Conservation (phyloP, 2,113 vertebrate species). For the Strix uralensis region DNA sequence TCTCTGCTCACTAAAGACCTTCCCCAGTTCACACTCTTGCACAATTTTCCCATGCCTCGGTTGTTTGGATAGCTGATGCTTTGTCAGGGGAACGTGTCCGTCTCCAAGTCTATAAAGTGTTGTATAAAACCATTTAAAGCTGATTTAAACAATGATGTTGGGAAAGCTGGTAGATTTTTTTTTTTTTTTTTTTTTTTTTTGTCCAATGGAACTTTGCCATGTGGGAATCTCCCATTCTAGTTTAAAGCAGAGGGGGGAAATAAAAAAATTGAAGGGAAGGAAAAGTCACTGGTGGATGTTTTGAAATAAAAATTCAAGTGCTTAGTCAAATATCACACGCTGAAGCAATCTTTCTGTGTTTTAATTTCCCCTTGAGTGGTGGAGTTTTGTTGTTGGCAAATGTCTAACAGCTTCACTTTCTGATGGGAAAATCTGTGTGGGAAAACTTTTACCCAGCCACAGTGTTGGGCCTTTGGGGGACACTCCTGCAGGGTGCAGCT, state of each 20-base stretch:
- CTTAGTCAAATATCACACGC: not conserved
- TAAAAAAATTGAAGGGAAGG: not conserved
- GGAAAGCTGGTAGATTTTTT: not conserved
- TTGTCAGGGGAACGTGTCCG: not conserved
- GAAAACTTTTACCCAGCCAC: not conserved
- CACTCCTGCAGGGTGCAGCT: not conserved
- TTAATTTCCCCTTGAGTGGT: constrained; percentile 6
- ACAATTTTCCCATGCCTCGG: not conserved
- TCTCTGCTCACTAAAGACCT: not conserved
- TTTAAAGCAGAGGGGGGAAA: not conserved
- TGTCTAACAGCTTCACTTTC: not conserved
- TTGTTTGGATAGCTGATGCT: constrained; percentile 24
- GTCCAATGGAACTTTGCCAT: not conserved
- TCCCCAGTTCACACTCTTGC: not conserved
- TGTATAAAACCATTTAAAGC: constrained; percentile 20
- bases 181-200: not conserved
- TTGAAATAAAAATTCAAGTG: not conserved
- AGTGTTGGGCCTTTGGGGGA: not conserved
- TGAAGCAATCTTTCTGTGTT: constrained; percentile 9
- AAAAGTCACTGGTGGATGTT: not conserved
- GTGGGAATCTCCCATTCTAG: not conserved
- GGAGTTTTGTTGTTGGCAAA: constrained; percentile 17
- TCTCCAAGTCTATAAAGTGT: constrained; percentile 4
- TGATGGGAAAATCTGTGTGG: constrained; percentile 44
- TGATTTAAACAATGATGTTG: constrained; percentile 21